Conservation (phyloP, 1,140 invertebrate genomes). For the Adoxophyes honmai region DNA sequence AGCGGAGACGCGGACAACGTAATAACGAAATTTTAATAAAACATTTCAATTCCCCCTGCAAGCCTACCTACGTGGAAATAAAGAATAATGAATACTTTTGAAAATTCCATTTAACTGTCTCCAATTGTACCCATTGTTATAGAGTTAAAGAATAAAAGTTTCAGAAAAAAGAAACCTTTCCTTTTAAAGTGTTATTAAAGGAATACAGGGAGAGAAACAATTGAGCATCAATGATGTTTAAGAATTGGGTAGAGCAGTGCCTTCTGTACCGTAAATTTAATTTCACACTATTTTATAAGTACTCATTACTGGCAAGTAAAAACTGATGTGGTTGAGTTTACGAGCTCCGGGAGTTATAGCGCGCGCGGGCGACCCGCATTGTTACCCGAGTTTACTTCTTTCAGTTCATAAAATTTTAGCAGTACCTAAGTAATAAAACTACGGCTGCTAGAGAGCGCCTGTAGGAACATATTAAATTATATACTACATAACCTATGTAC, state of each 20-base stretch:
- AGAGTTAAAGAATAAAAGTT: conserved; percentile 24
- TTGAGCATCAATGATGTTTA: neutral
- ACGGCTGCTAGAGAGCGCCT: conserved; percentile 22
- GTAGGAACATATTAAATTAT: neutral
- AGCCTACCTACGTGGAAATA: conserved; percentile 31
- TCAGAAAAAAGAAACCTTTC: conserved; percentile 16
- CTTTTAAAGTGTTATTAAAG: neutral
- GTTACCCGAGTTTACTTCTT: conserved; percentile 33
- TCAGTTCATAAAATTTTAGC: conserved; percentile 43
- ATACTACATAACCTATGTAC: too few relatives aligned
- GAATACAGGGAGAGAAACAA: conserved; percentile 11
- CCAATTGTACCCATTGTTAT: conserved; percentile 40
- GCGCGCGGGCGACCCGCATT: conserved; percentile 51
- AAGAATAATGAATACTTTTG: conserved; percentile 39
- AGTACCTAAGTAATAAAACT: conserved; percentile 28
- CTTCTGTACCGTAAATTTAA: too few relatives aligned
- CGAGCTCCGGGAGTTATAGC: conserved; percentile 47
- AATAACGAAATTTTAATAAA: conserved; percentile 70
- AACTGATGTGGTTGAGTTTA: conserved; percentile 32
- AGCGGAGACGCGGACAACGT: conserved; percentile 28
- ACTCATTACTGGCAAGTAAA: too few relatives aligned
- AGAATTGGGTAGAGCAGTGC: neutral
- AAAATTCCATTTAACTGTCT: conserved; percentile 41
- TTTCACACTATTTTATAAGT: too few relatives aligned
- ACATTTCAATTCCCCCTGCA: conserved; percentile 36